A percentile compares a stretch with the other conserved stretches of the same genome.
phyloP scores from a whole-genome alignment of 2,888 invertebrate species.

The Dusona sp. region DNA sequence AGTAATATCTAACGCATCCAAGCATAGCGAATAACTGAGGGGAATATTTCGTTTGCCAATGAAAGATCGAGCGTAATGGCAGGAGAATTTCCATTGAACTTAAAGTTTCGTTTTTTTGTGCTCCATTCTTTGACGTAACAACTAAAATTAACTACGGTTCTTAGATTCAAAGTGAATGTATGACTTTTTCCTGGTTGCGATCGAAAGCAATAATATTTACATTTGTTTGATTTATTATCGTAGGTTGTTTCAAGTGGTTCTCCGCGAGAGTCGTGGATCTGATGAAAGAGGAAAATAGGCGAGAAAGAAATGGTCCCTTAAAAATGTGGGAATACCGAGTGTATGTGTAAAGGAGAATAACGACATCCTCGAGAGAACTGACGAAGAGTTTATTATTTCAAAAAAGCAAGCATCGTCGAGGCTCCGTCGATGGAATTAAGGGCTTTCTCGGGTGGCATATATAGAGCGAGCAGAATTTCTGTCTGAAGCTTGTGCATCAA shows the following conservation, averaged over 20 bases:
- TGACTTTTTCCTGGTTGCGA: conserved; percentile 2
- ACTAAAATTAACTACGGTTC: not conserved
- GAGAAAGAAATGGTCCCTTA: conserved; percentile 6
- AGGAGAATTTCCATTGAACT: not conserved
- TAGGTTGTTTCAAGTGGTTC: conserved; percentile 53
- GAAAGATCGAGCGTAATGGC: not conserved
- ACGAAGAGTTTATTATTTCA: conserved; percentile 67
- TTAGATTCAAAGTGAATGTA: not conserved
- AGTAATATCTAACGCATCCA: not conserved
- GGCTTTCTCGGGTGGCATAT: conserved; percentile 66
- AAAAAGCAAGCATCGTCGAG: conserved; percentile 57
- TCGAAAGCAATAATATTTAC: conserved; percentile 59
- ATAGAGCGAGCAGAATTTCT: not conserved
- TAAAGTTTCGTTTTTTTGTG: not conserved
- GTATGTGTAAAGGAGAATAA: conserved; percentile 25
- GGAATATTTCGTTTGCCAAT: not conserved
- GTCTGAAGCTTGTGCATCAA: conserved; percentile 36
- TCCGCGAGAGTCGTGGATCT: conserved; percentile 1
- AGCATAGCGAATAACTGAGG: not conserved
- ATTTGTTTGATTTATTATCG: conserved; percentile 39
- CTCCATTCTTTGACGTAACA: not conserved
- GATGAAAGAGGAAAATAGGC: not conserved
- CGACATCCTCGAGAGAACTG: conserved; percentile 38
- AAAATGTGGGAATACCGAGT: conserved; percentile 10
- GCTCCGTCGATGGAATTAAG: conserved; percentile 75